Percentiles rank a stretch among this genome's conserved stretches.
phyloP scores from a whole-genome alignment of 2,888 invertebrate genomes.

The Gymnocheta viridis region DNA sequence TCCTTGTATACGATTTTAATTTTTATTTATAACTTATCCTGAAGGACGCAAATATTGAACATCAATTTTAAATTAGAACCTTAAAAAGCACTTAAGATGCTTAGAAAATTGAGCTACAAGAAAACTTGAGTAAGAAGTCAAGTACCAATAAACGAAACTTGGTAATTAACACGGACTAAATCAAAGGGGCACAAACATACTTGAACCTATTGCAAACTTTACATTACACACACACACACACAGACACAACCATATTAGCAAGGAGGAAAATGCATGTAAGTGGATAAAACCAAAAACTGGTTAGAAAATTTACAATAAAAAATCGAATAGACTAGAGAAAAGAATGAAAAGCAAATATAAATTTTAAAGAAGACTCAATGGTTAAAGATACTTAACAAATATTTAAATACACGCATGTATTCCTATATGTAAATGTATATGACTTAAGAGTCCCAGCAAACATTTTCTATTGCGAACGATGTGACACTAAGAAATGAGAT shows the following conservation, averaged over 20 bases:
- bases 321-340: not conserved
- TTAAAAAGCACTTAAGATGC: slow-evolving; percentile 48
- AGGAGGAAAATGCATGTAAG: slow-evolving; percentile 31
- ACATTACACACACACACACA: slow-evolving; percentile 13
- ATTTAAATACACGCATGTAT: slow-evolving; percentile 48
- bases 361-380: slow-evolving; percentile 52
- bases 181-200: slow-evolving; percentile 50
- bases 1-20: not conserved
- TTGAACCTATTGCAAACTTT: slow-evolving; percentile 16
- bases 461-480: not conserved
- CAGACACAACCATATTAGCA: not conserved
- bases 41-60: slow-evolving; percentile 27
- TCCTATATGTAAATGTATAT: not conserved
- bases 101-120: slow-evolving; percentile 56
- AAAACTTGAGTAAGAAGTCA: slow-evolving; percentile 64
- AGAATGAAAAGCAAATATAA: slow-evolving; percentile 5
- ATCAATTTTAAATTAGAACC: slow-evolving; percentile 56
- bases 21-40: slow-evolving; percentile 17
- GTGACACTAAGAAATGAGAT: not conserved
- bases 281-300: slow-evolving; percentile 69
- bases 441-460: not conserved
- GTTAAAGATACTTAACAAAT: slow-evolving; percentile 52
- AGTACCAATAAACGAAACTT: slow-evolving; percentile 68
- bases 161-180: slow-evolving; percentile 69
- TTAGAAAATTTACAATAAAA: slow-evolving; percentile 45